Evolutionary conservation across 2,797 vertebrate genomes (phyloP), one percentile per base, ranked within the genome.

Genomic region (Gallinago nigripennis): DNA sequence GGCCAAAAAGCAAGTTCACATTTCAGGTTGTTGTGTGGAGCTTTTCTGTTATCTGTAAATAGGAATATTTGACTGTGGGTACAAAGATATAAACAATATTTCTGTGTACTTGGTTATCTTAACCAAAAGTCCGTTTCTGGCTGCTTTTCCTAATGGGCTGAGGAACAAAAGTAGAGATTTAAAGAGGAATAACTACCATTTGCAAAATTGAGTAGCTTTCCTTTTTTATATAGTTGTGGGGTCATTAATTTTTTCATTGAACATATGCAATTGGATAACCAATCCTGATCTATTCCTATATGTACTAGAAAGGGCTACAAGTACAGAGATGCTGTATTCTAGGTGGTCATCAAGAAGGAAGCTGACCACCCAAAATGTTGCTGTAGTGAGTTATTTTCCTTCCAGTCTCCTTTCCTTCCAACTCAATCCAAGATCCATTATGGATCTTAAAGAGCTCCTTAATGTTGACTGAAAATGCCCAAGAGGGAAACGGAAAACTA

Each of bases 11-110:
- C 10, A 97, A 90, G 77, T 86, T 83, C 54, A 68, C 56, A 37
- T 56, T 87, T 35, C 57, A 88, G 56, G 19, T 63, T 86, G 45
- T 50, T 77, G 5, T 69, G 30, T 56, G 48, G 48, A 72, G 20
- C 2, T 70, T 96, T 93, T 78, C 51, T 80, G 68, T 45, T 88
- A 90, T 41, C 50, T 81, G 68, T 93, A 96, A 92, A 79, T 31
- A 57, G 12, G 15, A 60, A 16, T 78, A 72, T 91, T 82, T 87
- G 64, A 86, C 37, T 81, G 56, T 65, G 61, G 45, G 53, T 91
- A 87, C 43, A 91, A 93, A 94, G 89, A 86, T 45, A 79, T 78
- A 53, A 92, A 70, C 30, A 87, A 75, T 75, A 71, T 50, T 88
- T 88, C 92, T 73, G 45, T 50, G 31, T 69, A 66, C 63, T 14